These are phyloP conservation scores for Micromesistius poutassou DNA, from an alignment of 2,797 vertebrate species.

Conservation along the genomic window DNA sequence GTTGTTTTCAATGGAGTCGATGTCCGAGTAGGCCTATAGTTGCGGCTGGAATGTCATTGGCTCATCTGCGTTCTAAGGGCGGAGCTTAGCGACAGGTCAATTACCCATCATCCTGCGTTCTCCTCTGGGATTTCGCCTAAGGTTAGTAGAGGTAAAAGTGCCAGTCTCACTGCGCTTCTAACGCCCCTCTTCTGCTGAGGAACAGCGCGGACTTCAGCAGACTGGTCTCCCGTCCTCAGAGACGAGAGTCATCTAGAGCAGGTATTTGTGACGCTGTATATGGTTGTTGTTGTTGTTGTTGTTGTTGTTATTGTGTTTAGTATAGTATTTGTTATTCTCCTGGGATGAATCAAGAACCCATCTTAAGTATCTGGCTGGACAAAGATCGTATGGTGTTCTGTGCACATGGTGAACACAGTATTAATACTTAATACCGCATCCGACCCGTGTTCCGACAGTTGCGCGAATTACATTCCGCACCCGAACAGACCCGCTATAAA, in stretches of 20 bases:
- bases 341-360: not conserved
- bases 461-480: too few relatives aligned
- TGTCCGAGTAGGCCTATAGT: too few relatives aligned
- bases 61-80: too few relatives aligned
- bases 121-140: not conserved
- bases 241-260: not conserved
- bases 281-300: too few relatives aligned
- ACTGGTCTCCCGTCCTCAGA: not conserved
- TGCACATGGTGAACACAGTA: not conserved
- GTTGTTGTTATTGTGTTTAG: not conserved
- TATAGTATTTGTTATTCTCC: not conserved
- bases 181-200: not conserved
- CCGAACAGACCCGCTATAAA: too few relatives aligned
- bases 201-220: not conserved
- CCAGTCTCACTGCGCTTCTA: not conserved
- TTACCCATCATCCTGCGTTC: not conserved
- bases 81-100: too few relatives aligned
- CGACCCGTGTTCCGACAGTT: too few relatives aligned
- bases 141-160: not conserved
- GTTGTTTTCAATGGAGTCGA: too few relatives aligned
- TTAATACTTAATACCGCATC: too few relatives aligned
- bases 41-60: too few relatives aligned
- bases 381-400: too few relatives aligned
- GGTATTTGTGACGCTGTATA: not conserved
- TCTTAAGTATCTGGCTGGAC: too few relatives aligned